Evolutionary conservation across 2,888 invertebrate genomes (phyloP).

Genomic region (Blastobasis lacticolella): DNA sequence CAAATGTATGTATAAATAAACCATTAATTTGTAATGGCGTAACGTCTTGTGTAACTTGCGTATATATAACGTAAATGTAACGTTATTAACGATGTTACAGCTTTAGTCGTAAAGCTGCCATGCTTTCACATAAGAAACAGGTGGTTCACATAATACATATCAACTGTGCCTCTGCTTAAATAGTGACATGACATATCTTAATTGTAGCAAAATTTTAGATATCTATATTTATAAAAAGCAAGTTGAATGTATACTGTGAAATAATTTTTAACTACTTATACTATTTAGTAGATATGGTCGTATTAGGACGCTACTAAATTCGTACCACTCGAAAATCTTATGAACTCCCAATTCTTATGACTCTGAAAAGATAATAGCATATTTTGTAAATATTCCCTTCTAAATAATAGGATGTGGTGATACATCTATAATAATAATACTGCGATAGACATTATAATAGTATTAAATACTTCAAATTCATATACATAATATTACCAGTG

Average conservation of each 20-base stretch:
- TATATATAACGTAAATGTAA: too few species aligned
- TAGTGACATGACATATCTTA: constrained; percentile 66
- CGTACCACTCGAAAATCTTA: constrained; percentile 67
- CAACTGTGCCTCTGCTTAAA: constrained; percentile 71
- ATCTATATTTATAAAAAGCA: constrained; percentile 40
- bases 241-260: constrained; percentile 51
- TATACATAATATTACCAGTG: too few species aligned
- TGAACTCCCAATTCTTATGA: constrained; percentile 72
- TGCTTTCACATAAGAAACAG: constrained; percentile 46
- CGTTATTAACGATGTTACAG: constrained; percentile 20
- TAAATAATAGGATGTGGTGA: constrained; percentile 47
- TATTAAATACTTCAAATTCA: background rate
- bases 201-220: constrained; percentile 61
- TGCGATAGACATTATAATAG: constrained; percentile 27
- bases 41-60: constrained; percentile 20
- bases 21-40: constrained; percentile 27
- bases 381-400: constrained; percentile 65
- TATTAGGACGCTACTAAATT: constrained; percentile 61
- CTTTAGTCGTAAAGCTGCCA: constrained; percentile 58
- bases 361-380: constrained; percentile 61
- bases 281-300: constrained; percentile 23
- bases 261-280: constrained; percentile 63
- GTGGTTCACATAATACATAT: constrained; percentile 62
- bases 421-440: constrained; percentile 36
- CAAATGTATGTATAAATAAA: constrained; percentile 9